phyloP scores from a whole-genome alignment of 2,113 vertebrate genomes.

The Sceloporus tristichus region DNA sequence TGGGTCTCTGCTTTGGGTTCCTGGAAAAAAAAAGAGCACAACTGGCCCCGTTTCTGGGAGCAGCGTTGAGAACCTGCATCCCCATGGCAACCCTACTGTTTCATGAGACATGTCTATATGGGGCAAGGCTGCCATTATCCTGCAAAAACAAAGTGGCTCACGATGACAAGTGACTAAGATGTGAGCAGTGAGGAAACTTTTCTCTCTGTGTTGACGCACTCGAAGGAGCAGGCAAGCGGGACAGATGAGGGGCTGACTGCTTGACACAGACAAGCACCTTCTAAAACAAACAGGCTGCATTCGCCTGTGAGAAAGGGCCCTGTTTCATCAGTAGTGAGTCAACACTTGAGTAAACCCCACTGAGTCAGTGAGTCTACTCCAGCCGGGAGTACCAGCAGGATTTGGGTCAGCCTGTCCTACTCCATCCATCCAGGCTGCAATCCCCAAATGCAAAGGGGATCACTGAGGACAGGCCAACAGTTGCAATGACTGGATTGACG shows the following conservation, averaged over 20 bases:
- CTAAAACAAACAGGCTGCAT: slow-evolving; percentile 21
- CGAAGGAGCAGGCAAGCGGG: slow-evolving; percentile 34
- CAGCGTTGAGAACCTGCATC: slow-evolving; percentile 59
- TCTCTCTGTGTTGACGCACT: slow-evolving; percentile 27
- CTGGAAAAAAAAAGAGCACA: slow-evolving; percentile 25
- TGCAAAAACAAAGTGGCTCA: slow-evolving; percentile 63
- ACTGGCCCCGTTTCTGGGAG: slow-evolving; percentile 31
- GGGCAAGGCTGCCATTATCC: slow-evolving; percentile 47
- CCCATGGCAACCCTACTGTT: slow-evolving; percentile 69
- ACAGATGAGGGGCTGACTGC: slow-evolving; percentile 19
- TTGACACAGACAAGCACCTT: neutral
- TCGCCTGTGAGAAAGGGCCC: neutral
- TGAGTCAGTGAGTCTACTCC: too few species aligned
- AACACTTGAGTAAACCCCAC: too few species aligned
- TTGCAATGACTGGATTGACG: too few species aligned
- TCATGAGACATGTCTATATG: slow-evolving; percentile 57
- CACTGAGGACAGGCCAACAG: too few species aligned
- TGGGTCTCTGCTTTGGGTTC: neutral
- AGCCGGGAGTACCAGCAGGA: neutral
- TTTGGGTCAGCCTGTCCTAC: neutral
- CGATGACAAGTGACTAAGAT: slow-evolving; percentile 43
- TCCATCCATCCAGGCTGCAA: too few species aligned
- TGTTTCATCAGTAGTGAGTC: too few species aligned
- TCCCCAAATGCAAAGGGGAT: too few species aligned
- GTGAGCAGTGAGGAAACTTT: slow-evolving; percentile 27